These are phyloP conservation scores for Chitala chitala DNA, from an alignment of 2,113 vertebrate genomes.

Conservation along the genomic window DNA sequence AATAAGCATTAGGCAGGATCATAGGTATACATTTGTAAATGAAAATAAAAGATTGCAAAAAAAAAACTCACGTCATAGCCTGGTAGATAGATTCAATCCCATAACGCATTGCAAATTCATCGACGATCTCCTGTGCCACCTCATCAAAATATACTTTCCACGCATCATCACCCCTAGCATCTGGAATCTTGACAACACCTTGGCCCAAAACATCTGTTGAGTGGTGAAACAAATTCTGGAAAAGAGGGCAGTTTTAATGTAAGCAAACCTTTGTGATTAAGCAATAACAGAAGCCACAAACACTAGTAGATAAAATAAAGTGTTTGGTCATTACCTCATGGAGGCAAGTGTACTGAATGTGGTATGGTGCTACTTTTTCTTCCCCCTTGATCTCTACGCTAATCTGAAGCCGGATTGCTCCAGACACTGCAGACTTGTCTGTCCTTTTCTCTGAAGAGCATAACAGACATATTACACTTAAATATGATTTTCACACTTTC, in stretches of 20 bases:
- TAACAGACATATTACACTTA: no score
- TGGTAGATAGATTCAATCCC: conserved; percentile 98
- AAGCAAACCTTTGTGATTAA: background rate
- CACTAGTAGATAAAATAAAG: background rate
- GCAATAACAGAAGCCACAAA: no score
- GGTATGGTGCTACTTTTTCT: conserved; percentile 94
- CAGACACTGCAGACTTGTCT: conserved; percentile 92
- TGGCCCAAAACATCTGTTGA: conserved; percentile 90
- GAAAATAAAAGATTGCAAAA: no score
- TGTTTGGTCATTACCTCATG: conserved; percentile 95
- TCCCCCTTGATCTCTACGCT: conserved; percentile 98
- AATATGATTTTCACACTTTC: no score
- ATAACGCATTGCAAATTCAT: no score
- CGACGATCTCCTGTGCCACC: conserved; percentile 92
- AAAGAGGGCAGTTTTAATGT: background rate
- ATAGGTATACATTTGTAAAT: no score
- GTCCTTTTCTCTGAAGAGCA: conserved; percentile 82
- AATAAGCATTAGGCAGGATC: background rate
- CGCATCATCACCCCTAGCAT: conserved; percentile 91
- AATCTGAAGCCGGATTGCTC: conserved; percentile 94
- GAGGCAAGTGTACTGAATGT: conserved; percentile 95
- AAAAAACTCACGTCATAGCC: conserved; percentile 99
- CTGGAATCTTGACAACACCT: conserved; percentile 87
- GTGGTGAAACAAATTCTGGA: conserved; percentile 91
- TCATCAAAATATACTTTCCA: conserved; percentile 99